These are phyloP conservation scores for Tympanoctomys barrerae DNA, from an alignment of 2,797 vertebrate species.

Conservation along the genomic window DNA sequence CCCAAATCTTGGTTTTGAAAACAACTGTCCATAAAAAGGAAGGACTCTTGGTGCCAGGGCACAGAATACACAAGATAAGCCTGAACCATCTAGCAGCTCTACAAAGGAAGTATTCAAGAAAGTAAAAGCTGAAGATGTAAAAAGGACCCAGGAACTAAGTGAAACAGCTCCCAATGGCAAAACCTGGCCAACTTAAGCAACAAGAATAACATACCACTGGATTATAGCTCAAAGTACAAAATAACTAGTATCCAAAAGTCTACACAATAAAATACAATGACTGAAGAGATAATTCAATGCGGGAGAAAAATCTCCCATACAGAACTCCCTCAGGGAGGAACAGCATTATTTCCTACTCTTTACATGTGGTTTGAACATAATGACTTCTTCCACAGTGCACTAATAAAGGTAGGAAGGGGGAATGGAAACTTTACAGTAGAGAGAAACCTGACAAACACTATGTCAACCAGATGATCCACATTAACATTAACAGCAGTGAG, in stretches of 20 bases:
- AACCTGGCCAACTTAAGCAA: neutral
- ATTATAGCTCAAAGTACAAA: conserved; percentile 24
- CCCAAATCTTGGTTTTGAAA: conserved; percentile 3
- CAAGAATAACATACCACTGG: neutral
- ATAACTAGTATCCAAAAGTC: neutral
- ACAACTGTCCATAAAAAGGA: neutral
- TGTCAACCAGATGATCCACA: neutral
- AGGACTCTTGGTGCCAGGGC: neutral
- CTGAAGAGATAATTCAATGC: neutral
- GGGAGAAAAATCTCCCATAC: neutral
- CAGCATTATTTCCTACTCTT: neutral
- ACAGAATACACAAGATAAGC: neutral
- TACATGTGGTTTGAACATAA: no score
- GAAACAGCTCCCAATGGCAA: neutral
- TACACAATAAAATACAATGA: neutral
- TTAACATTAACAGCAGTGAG: neutral
- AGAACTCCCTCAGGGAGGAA: neutral
- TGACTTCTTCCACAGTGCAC: neutral
- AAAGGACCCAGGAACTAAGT: neutral
- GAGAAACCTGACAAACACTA: neutral
- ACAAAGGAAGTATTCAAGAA: neutral
- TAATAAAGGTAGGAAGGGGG: neutral
- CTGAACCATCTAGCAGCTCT: neutral
- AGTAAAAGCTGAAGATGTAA: neutral
- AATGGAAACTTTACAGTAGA: neutral